These are phyloP conservation scores for Cranoglanis bouderius DNA, from an alignment of 2,113 vertebrate species.

Conservation along the genomic window DNA sequence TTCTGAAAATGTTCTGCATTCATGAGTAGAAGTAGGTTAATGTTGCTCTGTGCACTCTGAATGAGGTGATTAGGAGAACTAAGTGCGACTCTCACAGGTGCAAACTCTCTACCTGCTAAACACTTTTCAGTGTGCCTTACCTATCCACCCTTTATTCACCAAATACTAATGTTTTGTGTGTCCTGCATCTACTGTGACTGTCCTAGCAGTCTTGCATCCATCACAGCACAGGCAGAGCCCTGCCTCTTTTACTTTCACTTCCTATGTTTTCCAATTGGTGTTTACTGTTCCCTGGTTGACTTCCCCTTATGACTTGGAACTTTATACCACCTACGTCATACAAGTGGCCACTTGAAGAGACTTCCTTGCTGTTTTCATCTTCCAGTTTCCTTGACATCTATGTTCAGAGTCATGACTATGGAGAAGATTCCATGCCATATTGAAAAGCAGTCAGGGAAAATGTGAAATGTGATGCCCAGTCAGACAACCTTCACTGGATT, in stretches of 20 bases:
- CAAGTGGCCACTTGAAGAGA: not conserved
- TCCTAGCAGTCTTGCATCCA: not conserved
- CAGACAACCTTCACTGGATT: not conserved
- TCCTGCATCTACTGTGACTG: not conserved
- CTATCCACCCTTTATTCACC: not conserved
- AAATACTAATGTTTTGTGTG: not conserved
- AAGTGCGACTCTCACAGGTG: not conserved
- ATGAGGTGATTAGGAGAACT: slow-evolving; percentile 5
- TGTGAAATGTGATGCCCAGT: not conserved
- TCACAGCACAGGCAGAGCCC: not conserved
- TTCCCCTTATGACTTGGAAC: not conserved
- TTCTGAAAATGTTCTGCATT: not conserved
- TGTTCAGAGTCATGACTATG: not conserved
- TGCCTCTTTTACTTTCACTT: not conserved
- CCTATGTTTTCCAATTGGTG: not conserved
- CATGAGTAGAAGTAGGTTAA: slow-evolving; percentile 20
- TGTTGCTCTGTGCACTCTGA: not conserved
- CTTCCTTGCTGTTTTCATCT: not conserved
- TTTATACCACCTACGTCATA: not conserved
- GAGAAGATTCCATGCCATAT: no score
- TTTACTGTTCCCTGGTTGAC: not conserved
- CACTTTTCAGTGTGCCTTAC: not conserved
- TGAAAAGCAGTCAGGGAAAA: not conserved
- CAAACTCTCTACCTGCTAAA: not conserved
- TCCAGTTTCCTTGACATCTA: not conserved